A percentile compares a stretch with the other conserved stretches of the same genome.
phyloP scores from a whole-genome alignment of 2,113 vertebrate species.

The Picathartes gymnocephalus region DNA sequence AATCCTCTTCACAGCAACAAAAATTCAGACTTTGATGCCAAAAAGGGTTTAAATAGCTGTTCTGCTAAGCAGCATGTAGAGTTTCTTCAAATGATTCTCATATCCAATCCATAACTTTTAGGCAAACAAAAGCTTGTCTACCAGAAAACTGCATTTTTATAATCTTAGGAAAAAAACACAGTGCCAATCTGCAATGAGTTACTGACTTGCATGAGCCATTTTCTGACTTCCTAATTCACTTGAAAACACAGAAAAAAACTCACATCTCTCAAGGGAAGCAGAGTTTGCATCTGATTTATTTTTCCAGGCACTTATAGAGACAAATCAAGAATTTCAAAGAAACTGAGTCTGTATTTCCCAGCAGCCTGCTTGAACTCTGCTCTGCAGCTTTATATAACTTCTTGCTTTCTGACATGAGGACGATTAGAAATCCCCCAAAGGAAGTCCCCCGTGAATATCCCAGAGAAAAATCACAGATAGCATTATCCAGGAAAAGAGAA shows the following conservation, averaged over 20 bases:
- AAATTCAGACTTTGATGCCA: not conserved
- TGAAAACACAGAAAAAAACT: not conserved
- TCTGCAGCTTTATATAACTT: not conserved
- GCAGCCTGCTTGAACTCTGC: not conserved
- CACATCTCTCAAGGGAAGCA: not conserved
- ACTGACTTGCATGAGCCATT: not conserved
- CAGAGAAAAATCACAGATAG: not conserved
- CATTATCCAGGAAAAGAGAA: not conserved
- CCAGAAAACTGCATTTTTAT: not conserved
- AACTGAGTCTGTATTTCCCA: not conserved
- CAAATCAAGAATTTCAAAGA: not conserved
- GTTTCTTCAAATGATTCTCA: not conserved
- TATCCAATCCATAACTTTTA: not conserved
- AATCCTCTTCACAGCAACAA: not conserved
- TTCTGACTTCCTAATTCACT: not conserved
- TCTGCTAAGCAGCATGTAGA: not conserved
- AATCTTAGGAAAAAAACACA: not conserved
- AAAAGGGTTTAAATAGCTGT: not conserved
- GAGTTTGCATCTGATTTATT: not conserved
- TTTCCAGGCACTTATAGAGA: not conserved
- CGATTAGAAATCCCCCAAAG: not conserved
- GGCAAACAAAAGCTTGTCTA: not conserved
- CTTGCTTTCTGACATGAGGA: not conserved
- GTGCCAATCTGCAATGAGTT: not conserved
- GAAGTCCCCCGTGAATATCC: not conserved